These are phyloP conservation scores for Aramus guarauna DNA, from an alignment of 2,113 vertebrate species.

Conservation along the genomic window DNA sequence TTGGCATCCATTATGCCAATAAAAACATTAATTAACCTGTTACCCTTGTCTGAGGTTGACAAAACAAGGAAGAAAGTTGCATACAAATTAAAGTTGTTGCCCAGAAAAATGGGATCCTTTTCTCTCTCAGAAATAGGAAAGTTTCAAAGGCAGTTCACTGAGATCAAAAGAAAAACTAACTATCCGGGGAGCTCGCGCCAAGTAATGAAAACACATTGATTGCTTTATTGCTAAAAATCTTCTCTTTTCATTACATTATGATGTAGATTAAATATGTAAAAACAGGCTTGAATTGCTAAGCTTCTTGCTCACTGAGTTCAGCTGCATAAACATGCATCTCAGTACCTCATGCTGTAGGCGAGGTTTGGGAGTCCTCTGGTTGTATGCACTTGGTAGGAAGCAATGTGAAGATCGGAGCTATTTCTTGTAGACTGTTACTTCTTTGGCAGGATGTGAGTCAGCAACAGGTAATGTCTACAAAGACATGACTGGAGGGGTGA, in stretches of 20 bases:
- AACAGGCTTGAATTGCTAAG: background rate
- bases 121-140: background rate
- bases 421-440: background rate
- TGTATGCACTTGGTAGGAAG: background rate
- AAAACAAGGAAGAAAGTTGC: constrained; percentile 26
- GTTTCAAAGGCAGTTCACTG: background rate
- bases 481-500: background rate
- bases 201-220: background rate
- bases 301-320: background rate
- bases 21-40: constrained; percentile 46
- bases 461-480: background rate
- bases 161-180: background rate
- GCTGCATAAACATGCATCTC: background rate
- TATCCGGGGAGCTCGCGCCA: background rate
- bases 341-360: background rate
- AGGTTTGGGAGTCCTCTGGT: background rate
- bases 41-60: constrained; percentile 5
- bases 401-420: background rate
- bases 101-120: background rate
- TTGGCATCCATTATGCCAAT: background rate
- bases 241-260: background rate
- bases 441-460: constrained; percentile 20
- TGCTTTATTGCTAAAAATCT: background rate
- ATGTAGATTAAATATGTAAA: background rate
- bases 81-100: background rate